Conservation (phyloP, 2,113 vertebrate species). For the Brachionichthys hirsutus region DNA sequence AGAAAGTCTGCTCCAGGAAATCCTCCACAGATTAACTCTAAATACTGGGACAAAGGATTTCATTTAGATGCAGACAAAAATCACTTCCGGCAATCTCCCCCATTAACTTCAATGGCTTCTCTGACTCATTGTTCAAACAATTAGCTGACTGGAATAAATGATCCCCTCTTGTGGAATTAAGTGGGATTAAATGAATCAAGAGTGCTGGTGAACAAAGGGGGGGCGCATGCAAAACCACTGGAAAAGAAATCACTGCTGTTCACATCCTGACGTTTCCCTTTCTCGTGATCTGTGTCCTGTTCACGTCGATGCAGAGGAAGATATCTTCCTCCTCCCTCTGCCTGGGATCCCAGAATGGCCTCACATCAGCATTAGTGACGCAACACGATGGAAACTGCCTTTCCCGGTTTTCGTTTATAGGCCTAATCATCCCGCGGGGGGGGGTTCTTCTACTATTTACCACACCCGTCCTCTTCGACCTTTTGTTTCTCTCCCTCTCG, state of each 20-base stretch:
- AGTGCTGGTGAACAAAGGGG: conserved; percentile 24
- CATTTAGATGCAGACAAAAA: conserved; percentile 5
- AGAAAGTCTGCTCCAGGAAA: conserved; percentile 10
- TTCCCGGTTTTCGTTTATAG: conserved; percentile 22
- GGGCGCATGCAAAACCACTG: conserved; percentile 4
- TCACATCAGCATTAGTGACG: conserved; percentile 54
- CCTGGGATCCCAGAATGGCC: conserved; percentile 10
- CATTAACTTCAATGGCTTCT: conserved; percentile 10
- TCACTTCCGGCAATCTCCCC: conserved; percentile 24
- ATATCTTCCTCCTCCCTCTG: neutral
- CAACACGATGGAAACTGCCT: conserved; percentile 58
- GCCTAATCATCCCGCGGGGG: conserved; percentile 16
- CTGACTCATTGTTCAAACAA: conserved; percentile 34
- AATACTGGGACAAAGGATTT: conserved; percentile 18
- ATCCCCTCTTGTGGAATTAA: conserved; percentile 22
- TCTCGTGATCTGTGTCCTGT: neutral
- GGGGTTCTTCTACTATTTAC: conserved; percentile 18
- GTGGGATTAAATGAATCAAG: neutral
- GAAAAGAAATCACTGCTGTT: conserved; percentile 7
- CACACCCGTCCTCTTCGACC: neutral
- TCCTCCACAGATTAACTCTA: conserved; percentile 10
- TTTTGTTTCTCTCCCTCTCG: conserved; percentile 24
- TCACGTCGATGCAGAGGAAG: conserved; percentile 11
- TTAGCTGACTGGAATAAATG: conserved; percentile 26
- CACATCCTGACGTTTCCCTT: conserved; percentile 2